phyloP scores from a whole-genome alignment of 2,888 invertebrate species.

The Lasioglossum morio region DNA sequence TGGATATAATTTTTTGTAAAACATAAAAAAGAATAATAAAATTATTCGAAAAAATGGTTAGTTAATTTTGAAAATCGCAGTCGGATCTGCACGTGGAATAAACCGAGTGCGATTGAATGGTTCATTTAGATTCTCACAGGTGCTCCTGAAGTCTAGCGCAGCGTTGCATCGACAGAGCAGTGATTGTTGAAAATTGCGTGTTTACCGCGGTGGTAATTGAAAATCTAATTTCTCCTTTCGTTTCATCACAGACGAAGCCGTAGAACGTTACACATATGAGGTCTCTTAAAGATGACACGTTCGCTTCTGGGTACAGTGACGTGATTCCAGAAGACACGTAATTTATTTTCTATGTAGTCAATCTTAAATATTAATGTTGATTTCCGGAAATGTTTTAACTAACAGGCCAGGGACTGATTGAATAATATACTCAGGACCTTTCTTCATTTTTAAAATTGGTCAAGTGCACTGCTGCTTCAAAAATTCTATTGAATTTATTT shows the following conservation, averaged over 20 bases:
- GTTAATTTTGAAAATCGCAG: neutral
- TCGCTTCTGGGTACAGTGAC: neutral
- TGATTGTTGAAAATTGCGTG: constrained; percentile 8
- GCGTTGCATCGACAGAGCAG: neutral
- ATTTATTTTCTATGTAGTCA: neutral
- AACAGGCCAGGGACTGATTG: neutral
- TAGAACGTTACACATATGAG: constrained; percentile 40
- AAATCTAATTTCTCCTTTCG: constrained; percentile 48
- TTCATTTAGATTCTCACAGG: neutral
- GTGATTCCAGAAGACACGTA: neutral
- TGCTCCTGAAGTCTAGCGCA: neutral
- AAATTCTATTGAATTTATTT: neutral
- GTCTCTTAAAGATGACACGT: constrained; percentile 26
- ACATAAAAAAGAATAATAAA: neutral
- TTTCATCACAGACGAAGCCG: constrained; percentile 41
- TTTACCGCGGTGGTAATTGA: constrained; percentile 31
- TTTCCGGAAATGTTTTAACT: neutral
- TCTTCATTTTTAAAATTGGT: neutral
- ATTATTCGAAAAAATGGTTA: neutral
- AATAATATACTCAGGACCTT: neutral
- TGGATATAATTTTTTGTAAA: too few relatives aligned
- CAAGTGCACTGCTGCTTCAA: neutral
- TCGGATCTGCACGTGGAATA: neutral
- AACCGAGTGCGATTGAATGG: neutral
- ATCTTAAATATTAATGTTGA: neutral